Percentiles rank a stretch among this genome's conserved stretches.
Conservation (phyloP, 92 coral and sea anemone species). For the Heteractis magnifica region DNA sequence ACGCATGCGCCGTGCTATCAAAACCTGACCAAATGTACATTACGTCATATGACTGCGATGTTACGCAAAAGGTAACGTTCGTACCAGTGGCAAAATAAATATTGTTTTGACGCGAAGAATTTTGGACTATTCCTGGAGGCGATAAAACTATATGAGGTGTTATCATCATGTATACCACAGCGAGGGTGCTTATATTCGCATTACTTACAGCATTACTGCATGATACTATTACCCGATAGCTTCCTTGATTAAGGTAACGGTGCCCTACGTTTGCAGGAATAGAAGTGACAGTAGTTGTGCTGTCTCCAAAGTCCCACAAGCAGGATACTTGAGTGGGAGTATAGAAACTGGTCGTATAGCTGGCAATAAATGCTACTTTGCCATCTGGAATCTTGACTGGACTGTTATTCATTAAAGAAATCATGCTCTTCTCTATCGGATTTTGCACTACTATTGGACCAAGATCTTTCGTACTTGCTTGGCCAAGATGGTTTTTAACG, state of each 20-base stretch:
- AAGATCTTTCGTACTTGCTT: background rate
- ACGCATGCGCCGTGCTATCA: conserved; percentile 1
- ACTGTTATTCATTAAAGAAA: conserved; percentile 23
- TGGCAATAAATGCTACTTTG: conserved; percentile 5
- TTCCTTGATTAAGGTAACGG: conserved; percentile 42
- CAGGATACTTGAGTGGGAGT: conserved; percentile 62
- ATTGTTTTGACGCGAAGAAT: background rate
- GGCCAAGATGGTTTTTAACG: conserved; percentile 45
- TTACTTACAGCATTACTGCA: conserved; percentile 66
- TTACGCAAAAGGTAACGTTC: conserved; percentile 38
- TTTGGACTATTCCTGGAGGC: conserved; percentile 1
- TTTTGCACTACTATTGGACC: conserved; percentile 53
- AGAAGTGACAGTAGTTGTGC: background rate
- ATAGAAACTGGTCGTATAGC: background rate
- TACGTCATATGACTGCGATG: conserved; percentile 60
- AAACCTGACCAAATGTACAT: conserved; percentile 45
- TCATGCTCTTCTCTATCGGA: conserved; percentile 24
- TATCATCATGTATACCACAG: conserved; percentile 51
- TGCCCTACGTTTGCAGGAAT: conserved; percentile 18
- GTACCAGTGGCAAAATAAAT: conserved; percentile 39
- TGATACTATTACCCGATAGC: conserved; percentile 23
- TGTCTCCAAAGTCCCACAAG: conserved; percentile 69
- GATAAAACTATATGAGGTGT: conserved; percentile 41
- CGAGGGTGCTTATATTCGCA: conserved; percentile 21
- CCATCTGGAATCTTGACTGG: conserved; percentile 33